A percentile compares a stretch with the other conserved stretches of the same genome.
These are phyloP conservation scores for Riptortus pedestris DNA, from an alignment of 1,140 invertebrate species.

Conservation along the genomic window DNA sequence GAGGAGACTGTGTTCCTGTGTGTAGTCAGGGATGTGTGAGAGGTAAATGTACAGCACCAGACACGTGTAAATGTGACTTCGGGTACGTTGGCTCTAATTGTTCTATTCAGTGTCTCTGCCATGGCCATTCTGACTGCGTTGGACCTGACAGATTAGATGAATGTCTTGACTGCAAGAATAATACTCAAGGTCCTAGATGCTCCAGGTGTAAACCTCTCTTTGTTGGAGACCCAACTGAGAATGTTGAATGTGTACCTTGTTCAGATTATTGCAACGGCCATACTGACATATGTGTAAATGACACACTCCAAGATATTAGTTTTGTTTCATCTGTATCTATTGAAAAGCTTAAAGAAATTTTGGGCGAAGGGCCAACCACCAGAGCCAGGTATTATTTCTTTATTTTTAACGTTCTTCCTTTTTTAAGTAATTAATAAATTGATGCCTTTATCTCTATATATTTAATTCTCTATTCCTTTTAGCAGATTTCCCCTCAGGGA, in stretches of 20 bases:
- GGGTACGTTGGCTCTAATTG: constrained; percentile 91
- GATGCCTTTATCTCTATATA: no score
- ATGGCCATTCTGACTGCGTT: constrained; percentile 84
- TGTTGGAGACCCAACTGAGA: constrained; percentile 81
- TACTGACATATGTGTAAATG: constrained; percentile 64
- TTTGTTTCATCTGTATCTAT: neutral
- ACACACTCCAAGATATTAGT: constrained; percentile 39
- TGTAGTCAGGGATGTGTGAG: constrained; percentile 66
- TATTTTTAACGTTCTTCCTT: no score
- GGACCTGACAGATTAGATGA: constrained; percentile 69
- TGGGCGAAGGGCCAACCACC: constrained; percentile 32
- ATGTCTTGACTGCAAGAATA: constrained; percentile 80
- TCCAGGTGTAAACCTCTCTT: constrained; percentile 71
- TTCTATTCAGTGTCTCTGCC: constrained; percentile 85
- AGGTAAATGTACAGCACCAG: constrained; percentile 73
- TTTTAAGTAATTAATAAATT: no score
- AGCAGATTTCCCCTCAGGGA: no score
- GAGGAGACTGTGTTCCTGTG: constrained; percentile 48
- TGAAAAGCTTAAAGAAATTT: constrained; percentile 19
- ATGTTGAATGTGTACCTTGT: constrained; percentile 78
- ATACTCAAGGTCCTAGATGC: constrained; percentile 49
- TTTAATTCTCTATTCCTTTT: no score
- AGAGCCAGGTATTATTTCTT: constrained; percentile 30
- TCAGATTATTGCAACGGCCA: constrained; percentile 82
- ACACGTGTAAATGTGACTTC: constrained; percentile 83